These are phyloP conservation scores for Saturnia pavonia DNA, from an alignment of 2,888 invertebrate genomes.

Conservation along the genomic window DNA sequence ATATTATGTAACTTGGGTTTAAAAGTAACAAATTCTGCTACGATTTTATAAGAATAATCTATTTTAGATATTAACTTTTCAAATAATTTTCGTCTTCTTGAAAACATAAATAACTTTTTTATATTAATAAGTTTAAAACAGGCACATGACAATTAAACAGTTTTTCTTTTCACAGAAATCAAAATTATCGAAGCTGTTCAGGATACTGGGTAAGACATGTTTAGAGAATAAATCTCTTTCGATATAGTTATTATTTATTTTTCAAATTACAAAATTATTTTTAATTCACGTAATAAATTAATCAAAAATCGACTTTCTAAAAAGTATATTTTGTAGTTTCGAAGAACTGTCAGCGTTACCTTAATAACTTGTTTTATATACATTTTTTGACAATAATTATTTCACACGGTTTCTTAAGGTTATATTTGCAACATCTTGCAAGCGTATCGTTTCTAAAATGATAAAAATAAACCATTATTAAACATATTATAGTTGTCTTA, in stretches of 20 bases:
- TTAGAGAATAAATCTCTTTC: constrained; percentile 16
- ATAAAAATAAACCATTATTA: neutral
- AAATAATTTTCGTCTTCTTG: neutral
- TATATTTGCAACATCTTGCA: neutral
- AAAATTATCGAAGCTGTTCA: constrained; percentile 29
- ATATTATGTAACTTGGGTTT: neutral
- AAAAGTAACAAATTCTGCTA: neutral
- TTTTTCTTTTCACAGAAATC: constrained; percentile 35
- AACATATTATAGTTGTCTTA: neutral
- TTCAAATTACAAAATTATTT: neutral
- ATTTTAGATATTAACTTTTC: neutral
- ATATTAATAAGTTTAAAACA: constrained; percentile 1
- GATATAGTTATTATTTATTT: neutral
- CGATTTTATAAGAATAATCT: neutral
- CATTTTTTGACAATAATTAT: neutral
- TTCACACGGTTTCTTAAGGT: neutral
- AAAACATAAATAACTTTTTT: neutral
- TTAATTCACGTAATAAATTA: neutral
- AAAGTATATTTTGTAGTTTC: neutral
- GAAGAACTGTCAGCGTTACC: neutral
- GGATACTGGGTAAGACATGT: constrained; percentile 33
- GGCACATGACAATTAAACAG: constrained; percentile 7
- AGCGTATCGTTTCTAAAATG: neutral
- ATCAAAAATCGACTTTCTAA: neutral
- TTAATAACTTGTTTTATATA: neutral